These are phyloP conservation scores for Neuroterus valhalla DNA, from an alignment of 1,140 invertebrate species.

Conservation along the genomic window DNA sequence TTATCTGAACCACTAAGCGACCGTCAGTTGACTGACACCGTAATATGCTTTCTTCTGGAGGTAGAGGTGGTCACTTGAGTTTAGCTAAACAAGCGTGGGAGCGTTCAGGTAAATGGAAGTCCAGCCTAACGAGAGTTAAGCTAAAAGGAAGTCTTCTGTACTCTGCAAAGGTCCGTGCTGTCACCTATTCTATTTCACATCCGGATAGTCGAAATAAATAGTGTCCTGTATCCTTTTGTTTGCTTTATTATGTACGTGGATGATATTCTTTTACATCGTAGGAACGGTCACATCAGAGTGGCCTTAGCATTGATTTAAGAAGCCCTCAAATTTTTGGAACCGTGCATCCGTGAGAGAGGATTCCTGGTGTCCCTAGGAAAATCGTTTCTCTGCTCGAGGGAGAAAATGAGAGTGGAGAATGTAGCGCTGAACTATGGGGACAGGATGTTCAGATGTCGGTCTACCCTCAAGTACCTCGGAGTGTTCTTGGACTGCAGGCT, in stretches of 20 bases:
- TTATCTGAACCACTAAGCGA: too few relatives aligned
- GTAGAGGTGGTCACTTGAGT: too few relatives aligned
- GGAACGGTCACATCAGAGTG: not conserved
- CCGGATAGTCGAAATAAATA: not conserved
- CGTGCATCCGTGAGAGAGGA: not conserved
- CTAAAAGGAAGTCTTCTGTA: too few relatives aligned
- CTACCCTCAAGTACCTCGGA: constrained; percentile 29
- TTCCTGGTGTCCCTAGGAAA: not conserved
- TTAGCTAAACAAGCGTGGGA: too few relatives aligned
- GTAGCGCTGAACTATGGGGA: fast-evolving
- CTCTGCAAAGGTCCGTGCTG: not conserved
- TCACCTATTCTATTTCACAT: not conserved
- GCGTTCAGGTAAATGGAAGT: too few relatives aligned
- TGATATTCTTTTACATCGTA: not conserved
- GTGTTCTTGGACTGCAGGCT: not conserved
- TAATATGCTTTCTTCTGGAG: too few relatives aligned
- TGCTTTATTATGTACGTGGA: not conserved
- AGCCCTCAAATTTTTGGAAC: not conserved
- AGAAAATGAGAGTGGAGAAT: too few relatives aligned
- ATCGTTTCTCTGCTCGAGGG: too few relatives aligned
- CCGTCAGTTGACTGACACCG: too few relatives aligned
- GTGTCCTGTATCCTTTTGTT: not conserved
- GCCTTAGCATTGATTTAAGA: not conserved
- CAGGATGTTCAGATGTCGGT: not conserved
- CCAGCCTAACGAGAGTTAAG: too few relatives aligned